Percentiles rank a stretch among this genome's conserved stretches.
These are phyloP conservation scores for Hormiphora californensis DNA, from an alignment of 37 sponge, comb jelly and placozoan genomes.

Conservation along the genomic window DNA sequence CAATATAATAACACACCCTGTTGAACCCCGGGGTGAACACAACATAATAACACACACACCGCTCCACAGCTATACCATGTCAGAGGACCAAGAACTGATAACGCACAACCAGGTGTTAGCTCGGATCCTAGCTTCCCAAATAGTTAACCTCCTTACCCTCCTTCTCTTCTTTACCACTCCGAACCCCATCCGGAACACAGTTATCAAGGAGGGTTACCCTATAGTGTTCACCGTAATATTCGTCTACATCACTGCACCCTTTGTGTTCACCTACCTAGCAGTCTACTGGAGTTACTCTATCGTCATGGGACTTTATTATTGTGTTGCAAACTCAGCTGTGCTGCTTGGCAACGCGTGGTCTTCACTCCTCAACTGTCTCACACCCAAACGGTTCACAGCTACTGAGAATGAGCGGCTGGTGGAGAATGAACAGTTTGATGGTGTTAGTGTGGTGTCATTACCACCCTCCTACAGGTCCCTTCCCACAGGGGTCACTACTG, in stretches of 20 bases:
- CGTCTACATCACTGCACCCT: conserved; percentile 11
- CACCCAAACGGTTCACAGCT: background rate
- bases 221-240: background rate
- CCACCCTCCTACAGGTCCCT: conserved; percentile 51
- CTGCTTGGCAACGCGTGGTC: background rate
- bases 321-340: background rate
- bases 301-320: background rate
- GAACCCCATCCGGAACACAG: background rate
- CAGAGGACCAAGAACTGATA: too few relatives aligned
- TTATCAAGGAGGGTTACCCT: background rate
- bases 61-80: too few relatives aligned
- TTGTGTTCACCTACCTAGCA: background rate
- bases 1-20: too few relatives aligned
- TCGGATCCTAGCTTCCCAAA: background rate
- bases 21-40: too few relatives aligned
- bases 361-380: background rate
- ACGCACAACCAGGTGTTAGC: too few relatives aligned
- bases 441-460: background rate
- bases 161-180: background rate
- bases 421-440: background rate
- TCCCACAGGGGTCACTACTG: background rate
- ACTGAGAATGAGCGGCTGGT: background rate
- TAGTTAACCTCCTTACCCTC: background rate
- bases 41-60: too few relatives aligned
- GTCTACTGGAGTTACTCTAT: conserved; percentile 4